Evolutionary conservation across 2,797 vertebrate species (phyloP).

Genomic region (Miichthys miiuy): DNA sequence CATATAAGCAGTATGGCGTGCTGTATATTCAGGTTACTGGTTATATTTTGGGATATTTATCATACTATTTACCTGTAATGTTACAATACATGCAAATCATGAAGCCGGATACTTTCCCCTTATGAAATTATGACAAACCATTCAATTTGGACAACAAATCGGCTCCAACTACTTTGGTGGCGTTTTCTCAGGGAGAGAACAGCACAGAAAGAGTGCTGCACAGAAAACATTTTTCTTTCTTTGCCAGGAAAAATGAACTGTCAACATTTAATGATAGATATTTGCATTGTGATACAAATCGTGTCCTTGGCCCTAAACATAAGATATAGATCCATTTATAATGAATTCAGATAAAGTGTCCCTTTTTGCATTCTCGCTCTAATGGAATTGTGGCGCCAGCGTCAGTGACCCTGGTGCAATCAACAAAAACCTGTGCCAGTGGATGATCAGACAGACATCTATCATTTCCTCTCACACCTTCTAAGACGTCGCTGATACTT

Average conservation of each 20-base stretch:
- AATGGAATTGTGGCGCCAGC: constrained; percentile 83
- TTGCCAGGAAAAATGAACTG: constrained; percentile 89
- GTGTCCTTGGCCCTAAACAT: constrained; percentile 89
- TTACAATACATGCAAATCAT: constrained; percentile 78
- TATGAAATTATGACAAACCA: constrained; percentile 78
- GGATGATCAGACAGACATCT: constrained; percentile 82
- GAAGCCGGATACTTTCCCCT: constrained; percentile 73
- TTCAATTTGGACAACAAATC: constrained; percentile 84
- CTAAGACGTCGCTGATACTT: constrained; percentile 71
- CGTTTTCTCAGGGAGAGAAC: constrained; percentile 64
- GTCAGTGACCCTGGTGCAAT: constrained; percentile 86
- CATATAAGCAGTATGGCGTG: background rate
- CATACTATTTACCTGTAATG: constrained; percentile 74
- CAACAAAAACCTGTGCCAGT: constrained; percentile 78
- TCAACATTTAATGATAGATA: constrained; percentile 91
- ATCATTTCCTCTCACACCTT: constrained; percentile 83
- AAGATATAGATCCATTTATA: constrained; percentile 90
- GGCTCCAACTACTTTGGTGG: constrained; percentile 72
- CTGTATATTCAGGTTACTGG: constrained; percentile 25
- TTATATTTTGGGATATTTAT: constrained; percentile 63
- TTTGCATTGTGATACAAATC: constrained; percentile 91
- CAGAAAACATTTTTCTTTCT: constrained; percentile 88
- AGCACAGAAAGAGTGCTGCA: constrained; percentile 60
- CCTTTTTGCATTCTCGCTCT: constrained; percentile 83
- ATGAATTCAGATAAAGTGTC: constrained; percentile 89